Evolutionary conservation across 92 coral and sea anemone species (phyloP), one percentile per base, ranked within the genome.

Genomic region (Scolanthus callimorphus): DNA sequence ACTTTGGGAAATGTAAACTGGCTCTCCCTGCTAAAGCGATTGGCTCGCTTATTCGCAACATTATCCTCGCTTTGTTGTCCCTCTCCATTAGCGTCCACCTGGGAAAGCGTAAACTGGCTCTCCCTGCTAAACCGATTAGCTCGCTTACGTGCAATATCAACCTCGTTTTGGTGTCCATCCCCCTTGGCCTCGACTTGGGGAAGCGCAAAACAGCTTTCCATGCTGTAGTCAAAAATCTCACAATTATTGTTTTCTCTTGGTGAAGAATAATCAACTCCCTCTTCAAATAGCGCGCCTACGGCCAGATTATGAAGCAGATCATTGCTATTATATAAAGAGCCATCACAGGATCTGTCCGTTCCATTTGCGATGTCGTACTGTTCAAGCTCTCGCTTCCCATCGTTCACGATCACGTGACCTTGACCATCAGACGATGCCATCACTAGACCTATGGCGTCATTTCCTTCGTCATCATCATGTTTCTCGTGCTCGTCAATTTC

Each of bases 401-500:
- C 52, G 4, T 19, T 46, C 17, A 10, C 22, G 4, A 4, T 20
- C 12, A 4, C 17, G 4, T 46, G 11, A 20, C 23, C 52, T 4
- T 6, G 17, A 19, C 22, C 17, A 9, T 19, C 52, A 10, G 8
- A 4, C 17, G 52, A 46, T 21, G 52, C 6, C 52, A 46, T 19
- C 22, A 46, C 62, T 9, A 44, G 19, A 37, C 27, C 10, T 1
- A 55, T 28, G n/a, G 23, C 56, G 24, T 63, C 64, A 52, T 11
- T 39, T 25, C 20, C 67, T 55, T 55, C 89, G 17, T 87, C 79
- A 41, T 48, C 76, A 24, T 47, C 64, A 27, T 56, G 46, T 1
- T 55, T 66, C 0, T 73, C 89, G 17, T 59, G 34, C 41, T 83
- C 80, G 55, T 83, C 34, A 55, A 58, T 50, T 31, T 81, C 86